Percentiles rank a stretch among this genome's conserved stretches.
Conservation (phyloP, 2,113 vertebrate genomes). For the Labeo rohita region DNA sequence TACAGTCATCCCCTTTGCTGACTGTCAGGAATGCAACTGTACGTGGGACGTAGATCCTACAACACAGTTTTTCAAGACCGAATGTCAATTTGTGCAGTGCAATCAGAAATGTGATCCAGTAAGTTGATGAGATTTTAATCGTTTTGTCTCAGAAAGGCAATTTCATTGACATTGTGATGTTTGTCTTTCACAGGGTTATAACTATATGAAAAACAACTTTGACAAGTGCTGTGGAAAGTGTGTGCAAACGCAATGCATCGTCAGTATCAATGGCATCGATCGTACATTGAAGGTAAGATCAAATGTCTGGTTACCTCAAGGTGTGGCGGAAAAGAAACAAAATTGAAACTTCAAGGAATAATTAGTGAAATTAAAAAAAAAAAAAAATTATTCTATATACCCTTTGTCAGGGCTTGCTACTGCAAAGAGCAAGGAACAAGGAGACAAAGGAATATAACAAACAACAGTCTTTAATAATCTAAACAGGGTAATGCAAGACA, state of each 20-base stretch:
- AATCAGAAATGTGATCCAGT: conserved; percentile 75
- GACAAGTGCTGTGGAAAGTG: conserved; percentile 86
- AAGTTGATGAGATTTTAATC: conserved; percentile 61
- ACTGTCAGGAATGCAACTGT: conserved; percentile 83
- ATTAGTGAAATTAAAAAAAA: too few relatives aligned
- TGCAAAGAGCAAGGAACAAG: too few relatives aligned
- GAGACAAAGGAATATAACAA: too few relatives aligned
- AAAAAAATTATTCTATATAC: too few relatives aligned
- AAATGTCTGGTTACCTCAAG: neutral
- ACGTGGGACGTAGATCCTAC: conserved; percentile 61
- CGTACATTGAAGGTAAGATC: conserved; percentile 75
- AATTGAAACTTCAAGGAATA: neutral
- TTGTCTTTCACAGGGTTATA: conserved; percentile 67
- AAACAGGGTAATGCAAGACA: too few relatives aligned
- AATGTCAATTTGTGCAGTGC: conserved; percentile 77
- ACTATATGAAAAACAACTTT: conserved; percentile 58
- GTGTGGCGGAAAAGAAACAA: too few relatives aligned
- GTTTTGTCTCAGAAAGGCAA: neutral
- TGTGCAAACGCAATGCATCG: conserved; percentile 83
- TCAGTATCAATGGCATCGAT: conserved; percentile 39
- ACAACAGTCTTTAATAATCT: too few relatives aligned
- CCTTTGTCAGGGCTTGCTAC: too few relatives aligned
- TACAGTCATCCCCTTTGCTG: conserved; percentile 71
- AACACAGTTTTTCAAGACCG: conserved; percentile 71
- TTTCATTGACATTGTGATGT: neutral